Conservation (phyloP, 2,113 vertebrate species). For the Eonycteris spelaea region DNA sequence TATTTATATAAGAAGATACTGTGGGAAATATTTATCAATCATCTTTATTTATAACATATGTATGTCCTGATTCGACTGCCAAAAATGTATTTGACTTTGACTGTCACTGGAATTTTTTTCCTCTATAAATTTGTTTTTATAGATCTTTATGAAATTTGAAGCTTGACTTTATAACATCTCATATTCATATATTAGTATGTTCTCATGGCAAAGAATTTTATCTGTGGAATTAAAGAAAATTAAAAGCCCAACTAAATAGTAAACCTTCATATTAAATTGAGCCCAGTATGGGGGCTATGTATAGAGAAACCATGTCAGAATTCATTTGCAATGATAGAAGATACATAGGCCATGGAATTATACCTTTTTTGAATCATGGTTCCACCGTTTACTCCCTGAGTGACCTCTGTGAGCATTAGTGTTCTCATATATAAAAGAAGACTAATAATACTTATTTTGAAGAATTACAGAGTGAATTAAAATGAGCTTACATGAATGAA, state of each 20-base stretch:
- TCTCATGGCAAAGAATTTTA: constrained; percentile 47
- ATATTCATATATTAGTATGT: constrained; percentile 52
- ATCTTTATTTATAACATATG: constrained; percentile 65
- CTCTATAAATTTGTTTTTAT: constrained; percentile 50
- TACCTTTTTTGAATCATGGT: constrained; percentile 26
- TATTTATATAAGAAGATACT: constrained; percentile 28
- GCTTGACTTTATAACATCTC: constrained; percentile 9
- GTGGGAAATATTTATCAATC: constrained; percentile 66
- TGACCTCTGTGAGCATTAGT: constrained; percentile 3
- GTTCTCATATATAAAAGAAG: background rate
- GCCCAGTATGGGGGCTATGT: background rate
- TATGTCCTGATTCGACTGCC: constrained; percentile 53
- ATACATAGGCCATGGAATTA: background rate
- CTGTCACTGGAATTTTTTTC: constrained; percentile 54
- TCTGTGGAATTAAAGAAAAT: constrained; percentile 4
- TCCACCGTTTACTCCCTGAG: background rate
- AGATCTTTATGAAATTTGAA: constrained; percentile 39
- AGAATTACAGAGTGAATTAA: constrained; percentile 21
- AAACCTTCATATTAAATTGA: constrained; percentile 27
- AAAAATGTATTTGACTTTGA: constrained; percentile 54
- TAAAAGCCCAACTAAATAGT: background rate
- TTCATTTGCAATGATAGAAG: constrained; percentile 2
- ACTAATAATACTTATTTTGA: background rate
- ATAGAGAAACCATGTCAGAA: background rate
- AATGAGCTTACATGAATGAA: background rate